Conservation (phyloP, 92 coral and sea anemone species). For the Phenganax subtilis region DNA sequence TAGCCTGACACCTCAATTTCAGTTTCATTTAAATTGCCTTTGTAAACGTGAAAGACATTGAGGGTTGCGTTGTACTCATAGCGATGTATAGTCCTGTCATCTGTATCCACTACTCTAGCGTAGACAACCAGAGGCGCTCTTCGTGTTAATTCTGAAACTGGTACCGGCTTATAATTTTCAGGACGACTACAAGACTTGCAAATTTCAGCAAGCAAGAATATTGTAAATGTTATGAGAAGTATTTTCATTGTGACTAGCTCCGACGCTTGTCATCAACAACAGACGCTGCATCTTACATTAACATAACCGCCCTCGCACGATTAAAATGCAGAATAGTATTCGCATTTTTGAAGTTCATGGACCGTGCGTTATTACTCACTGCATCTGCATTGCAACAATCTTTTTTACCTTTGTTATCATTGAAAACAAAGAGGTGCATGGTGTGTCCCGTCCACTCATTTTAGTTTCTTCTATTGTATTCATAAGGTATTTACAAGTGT, state of each 20-base stretch:
- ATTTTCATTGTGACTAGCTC: neutral
- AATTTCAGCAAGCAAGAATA: neutral
- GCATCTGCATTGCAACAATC: too few species aligned
- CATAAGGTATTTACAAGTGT: slow-evolving; percentile 80
- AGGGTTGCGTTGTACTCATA: slow-evolving; percentile 21
- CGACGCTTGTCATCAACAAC: neutral
- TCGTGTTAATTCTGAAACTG: slow-evolving; percentile 1
- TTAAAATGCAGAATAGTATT: too few species aligned
- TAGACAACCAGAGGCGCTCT: slow-evolving; percentile 14
- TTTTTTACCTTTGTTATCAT: too few species aligned
- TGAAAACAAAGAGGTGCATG: neutral
- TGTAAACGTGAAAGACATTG: slow-evolving; percentile 12
- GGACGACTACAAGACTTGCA: slow-evolving; percentile 7
- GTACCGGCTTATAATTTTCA: neutral
- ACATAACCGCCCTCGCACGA: too few species aligned
- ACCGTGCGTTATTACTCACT: too few species aligned
- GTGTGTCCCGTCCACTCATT: neutral
- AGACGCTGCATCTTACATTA: neutral
- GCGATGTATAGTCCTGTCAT: neutral
- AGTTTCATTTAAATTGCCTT: slow-evolving; percentile 6
- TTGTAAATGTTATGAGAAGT: neutral
- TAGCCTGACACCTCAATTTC: neutral
- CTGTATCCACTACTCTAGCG: slow-evolving; percentile 11
- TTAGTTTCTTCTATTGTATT: neutral
- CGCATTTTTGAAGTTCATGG: too few species aligned